Base-by-base conservation (phyloP, 1,140 invertebrate genomes). In the Drosophila pallidifrons region DNA sequence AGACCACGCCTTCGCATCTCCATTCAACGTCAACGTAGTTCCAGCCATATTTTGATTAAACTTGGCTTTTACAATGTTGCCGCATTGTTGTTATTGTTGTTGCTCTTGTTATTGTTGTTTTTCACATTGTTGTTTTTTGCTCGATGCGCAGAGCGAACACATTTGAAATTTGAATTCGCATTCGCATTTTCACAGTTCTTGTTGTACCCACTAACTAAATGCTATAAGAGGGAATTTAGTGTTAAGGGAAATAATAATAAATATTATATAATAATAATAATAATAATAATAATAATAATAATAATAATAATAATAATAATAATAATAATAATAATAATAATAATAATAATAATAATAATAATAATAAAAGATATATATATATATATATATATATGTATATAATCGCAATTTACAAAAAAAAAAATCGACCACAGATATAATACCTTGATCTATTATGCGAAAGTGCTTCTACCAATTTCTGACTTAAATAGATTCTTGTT, bases 41-140 rank as follows among this genome's bases (percentile, higher is more conserved):
- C 77, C 65, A 47, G 66, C 74, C 51, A 72, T 76, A 87, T 87
- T 87, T 82, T 86, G 82, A 87, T 86, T 87, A 86, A 87, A 86
- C 79, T 88, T 87, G 83, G 83, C 82, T 88, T 82, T 87, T 87
- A 87, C 81, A 77, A 58, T 57, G 52, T 57, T 79, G 64, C 59
- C 66, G 54, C 79, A 72, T 76, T 61, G 81, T 85, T 80, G 61
- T 54, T 76, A 55, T 30, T 70, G 30, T 45, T 63, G 55, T 13
- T 59, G 38, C 8, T 38, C 5, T 8, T 52, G 16, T 16, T 38
- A 6, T 38, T 61, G 32, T n/a, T 32, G 41, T 10, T 55, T 51
- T 41, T 66, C 16, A 7, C 25, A 30, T 66, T 71, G 54, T 61
- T 73, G 49, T 69, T 43, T 63, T 65, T 45, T 71, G 38, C 32